These are phyloP conservation scores for Emydocephalus ijimae DNA, from an alignment of 2,113 vertebrate species.

Conservation along the genomic window DNA sequence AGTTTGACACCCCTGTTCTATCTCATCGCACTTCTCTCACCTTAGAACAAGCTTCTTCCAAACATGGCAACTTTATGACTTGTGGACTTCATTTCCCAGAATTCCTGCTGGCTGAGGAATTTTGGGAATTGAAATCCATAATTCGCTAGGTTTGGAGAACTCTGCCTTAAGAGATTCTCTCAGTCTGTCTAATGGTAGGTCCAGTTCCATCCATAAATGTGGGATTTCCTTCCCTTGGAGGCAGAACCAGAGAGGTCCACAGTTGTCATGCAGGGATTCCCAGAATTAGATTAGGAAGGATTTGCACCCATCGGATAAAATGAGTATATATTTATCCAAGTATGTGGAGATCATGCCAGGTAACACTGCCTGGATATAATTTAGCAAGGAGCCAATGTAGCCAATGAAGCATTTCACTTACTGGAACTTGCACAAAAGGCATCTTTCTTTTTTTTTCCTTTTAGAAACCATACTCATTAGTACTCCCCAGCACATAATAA, in stretches of 20 bases:
- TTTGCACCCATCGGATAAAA: background rate
- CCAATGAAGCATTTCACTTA: constrained; percentile 22
- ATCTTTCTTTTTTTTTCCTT: background rate
- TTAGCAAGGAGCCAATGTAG: constrained; percentile 27
- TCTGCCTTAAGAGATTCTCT: background rate
- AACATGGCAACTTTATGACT: background rate
- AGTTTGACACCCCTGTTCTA: background rate
- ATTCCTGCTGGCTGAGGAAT: background rate
- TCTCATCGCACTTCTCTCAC: background rate
- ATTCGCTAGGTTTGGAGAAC: background rate
- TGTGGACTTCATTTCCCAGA: too few species aligned
- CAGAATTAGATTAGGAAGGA: background rate
- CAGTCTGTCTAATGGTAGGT: background rate
- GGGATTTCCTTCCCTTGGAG: background rate
- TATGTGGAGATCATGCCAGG: background rate
- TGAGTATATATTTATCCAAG: background rate
- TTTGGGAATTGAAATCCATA: background rate
- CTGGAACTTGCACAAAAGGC: background rate
- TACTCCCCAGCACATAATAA: background rate
- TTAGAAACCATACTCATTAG: constrained; percentile 1
- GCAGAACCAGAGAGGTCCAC: background rate
- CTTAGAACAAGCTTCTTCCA: background rate
- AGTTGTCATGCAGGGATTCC: background rate
- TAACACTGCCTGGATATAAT: constrained; percentile 28
- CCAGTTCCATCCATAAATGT: background rate